Conservation (phyloP, 2,888 invertebrate species). For the Dolichopus griseipennis region DNA sequence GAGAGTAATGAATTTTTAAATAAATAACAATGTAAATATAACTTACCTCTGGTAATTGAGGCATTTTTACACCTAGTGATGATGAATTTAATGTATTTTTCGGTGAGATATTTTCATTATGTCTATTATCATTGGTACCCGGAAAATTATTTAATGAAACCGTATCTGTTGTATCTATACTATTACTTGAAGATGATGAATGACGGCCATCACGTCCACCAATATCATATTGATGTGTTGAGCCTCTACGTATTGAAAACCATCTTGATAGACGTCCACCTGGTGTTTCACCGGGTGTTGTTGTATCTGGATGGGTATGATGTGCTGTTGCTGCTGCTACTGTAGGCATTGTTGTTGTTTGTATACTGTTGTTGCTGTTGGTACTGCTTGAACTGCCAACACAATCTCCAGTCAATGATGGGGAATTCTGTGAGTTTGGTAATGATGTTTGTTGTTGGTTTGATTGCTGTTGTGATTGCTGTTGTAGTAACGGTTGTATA, state of each 20-base stretch:
- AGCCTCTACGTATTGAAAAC: conserved; percentile 80
- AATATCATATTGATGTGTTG: conserved; percentile 74
- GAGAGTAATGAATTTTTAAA: no score
- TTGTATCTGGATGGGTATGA: conserved; percentile 24
- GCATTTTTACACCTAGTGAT: conserved; percentile 52
- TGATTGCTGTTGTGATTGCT: conserved; percentile 23
- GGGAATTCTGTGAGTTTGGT: conserved; percentile 9
- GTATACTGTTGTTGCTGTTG: background rate
- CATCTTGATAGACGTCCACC: conserved; percentile 73
- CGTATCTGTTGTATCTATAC: conserved; percentile 37
- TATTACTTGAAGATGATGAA: conserved; percentile 30
- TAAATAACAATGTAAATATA: background rate
- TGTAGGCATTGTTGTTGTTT: conserved; percentile 28
- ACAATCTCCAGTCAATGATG: conserved; percentile 15
- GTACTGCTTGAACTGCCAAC: conserved; percentile 7
- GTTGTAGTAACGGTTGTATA: conserved; percentile 27
- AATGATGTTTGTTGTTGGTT: background rate
- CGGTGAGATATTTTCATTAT: conserved; percentile 25
- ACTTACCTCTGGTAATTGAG: conserved; percentile 67
- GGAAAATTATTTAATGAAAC: conserved; percentile 15
- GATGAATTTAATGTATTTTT: conserved; percentile 3
- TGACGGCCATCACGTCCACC: conserved; percentile 45
- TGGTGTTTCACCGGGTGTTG: conserved; percentile 56
- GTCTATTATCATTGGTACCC: conserved; percentile 12
- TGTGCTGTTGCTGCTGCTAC: conserved; percentile 19